A percentile compares a stretch with the other conserved stretches of the same genome.
phyloP scores from a whole-genome alignment of 2,797 vertebrate genomes.

The Oreortyx pictus region DNA sequence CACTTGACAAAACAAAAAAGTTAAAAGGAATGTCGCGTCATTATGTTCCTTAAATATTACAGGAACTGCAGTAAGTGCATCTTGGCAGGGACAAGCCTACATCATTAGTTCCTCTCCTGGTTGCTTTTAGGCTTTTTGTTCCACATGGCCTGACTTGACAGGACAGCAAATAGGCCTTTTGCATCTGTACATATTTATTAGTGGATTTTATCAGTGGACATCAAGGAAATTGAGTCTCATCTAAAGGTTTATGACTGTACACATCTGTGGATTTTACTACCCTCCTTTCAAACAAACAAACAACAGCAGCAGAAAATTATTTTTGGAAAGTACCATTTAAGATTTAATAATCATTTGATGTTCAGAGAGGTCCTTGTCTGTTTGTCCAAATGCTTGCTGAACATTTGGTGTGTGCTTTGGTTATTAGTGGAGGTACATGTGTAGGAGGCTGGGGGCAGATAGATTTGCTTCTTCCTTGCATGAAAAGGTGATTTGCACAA shows the following conservation, averaged over 20 bases:
- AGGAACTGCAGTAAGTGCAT: slow-evolving; percentile 72
- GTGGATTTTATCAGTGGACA: slow-evolving; percentile 68
- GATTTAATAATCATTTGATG: slow-evolving; percentile 72
- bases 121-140: slow-evolving; percentile 68
- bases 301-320: slow-evolving; percentile 59
- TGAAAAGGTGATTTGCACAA: not conserved
- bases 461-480: not conserved
- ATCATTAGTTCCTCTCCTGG: slow-evolving; percentile 71
- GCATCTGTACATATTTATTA: slow-evolving; percentile 67
- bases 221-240: slow-evolving; percentile 72
- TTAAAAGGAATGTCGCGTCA: slow-evolving; percentile 71
- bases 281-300: slow-evolving; percentile 69
- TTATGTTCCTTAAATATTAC: slow-evolving; percentile 73
- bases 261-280: slow-evolving; percentile 69
- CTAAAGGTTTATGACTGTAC: slow-evolving; percentile 61
- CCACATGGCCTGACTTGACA: slow-evolving; percentile 66
- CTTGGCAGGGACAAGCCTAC: slow-evolving; percentile 50
- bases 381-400: slow-evolving; percentile 55
- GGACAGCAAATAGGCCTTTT: slow-evolving; percentile 72
- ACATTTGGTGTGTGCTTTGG: slow-evolving; percentile 20
- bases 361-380: slow-evolving; percentile 59
- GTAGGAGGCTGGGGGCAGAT: not conserved
- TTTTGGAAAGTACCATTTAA: slow-evolving; percentile 61
- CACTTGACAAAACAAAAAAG: slow-evolving; percentile 65
- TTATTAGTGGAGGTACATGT: not conserved